Evolutionary conservation across 2,888 invertebrate genomes (phyloP), one percentile per base, ranked within the genome.

Genomic region (Aphodius granarius): DNA sequence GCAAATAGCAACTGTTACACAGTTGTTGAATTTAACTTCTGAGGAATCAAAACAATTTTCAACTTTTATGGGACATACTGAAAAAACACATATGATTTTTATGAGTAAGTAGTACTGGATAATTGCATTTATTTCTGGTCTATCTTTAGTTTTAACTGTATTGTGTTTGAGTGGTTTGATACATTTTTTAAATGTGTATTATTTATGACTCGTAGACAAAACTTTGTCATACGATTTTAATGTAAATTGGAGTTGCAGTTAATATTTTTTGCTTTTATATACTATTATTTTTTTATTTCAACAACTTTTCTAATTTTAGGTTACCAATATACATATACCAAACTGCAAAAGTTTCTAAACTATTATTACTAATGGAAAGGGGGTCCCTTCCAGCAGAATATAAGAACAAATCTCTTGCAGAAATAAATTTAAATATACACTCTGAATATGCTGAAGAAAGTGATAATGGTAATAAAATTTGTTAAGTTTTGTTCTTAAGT

Each of bases 1-100:
- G 72, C 82, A 82, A 17, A 81, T 82, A 62, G 82, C 82, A 6
- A 81, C 81, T 1, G 79, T 80, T 6, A 80, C 76, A 75, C 81
- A 82, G 78, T 75, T 82, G 17, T 73, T 82, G 6, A 81, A 75
- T 78, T 73, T 82, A 66, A 68, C 75, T 0, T 73, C 66, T 63
- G 78, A 19, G 71, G 80, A 78, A 66, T 73, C 18, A 76, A 82
- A 74, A 43, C 74, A 80, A 77, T 78, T 78, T 71, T 76, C 79
- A 0, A 68, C 74, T 71, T 78, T 78, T 71, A 78, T 81, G 81
- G 79, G 80, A 80, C 65, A 80, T 63, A 80, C 79, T 6, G 73
- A 76, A 74, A 81, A 80, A 75, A 80, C 79, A 3, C 80, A 81
- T 20, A 73, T 21, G 79, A 79, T 63, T 78, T 78, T 72, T 79